These are phyloP conservation scores for Lysiphlebus fabarum DNA, from an alignment of 1,140 invertebrate genomes.

Conservation along the genomic window DNA sequence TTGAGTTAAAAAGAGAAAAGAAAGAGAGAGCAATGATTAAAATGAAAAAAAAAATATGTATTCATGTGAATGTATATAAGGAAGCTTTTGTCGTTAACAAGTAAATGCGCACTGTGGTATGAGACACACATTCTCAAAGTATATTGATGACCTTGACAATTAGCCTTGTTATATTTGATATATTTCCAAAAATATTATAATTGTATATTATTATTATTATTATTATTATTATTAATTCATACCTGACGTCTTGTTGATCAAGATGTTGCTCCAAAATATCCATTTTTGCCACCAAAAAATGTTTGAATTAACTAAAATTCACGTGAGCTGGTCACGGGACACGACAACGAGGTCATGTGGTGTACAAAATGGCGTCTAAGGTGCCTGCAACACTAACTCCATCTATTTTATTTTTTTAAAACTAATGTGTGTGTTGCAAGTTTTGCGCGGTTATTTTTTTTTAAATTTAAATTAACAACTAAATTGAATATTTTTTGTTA, in stretches of 20 bases:
- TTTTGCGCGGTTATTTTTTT: too few species aligned
- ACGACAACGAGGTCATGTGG: slow-evolving; percentile 57
- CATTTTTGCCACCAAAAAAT: slow-evolving; percentile 46
- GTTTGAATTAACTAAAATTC: slow-evolving; percentile 58
- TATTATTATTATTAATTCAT: slow-evolving; percentile 19
- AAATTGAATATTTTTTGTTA: too few species aligned
- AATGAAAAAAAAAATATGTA: background rate
- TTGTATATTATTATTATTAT: background rate
- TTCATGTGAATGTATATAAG: background rate
- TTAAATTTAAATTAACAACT: too few species aligned
- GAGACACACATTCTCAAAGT: too few species aligned
- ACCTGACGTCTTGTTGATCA: slow-evolving; percentile 52
- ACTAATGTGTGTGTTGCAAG: too few species aligned
- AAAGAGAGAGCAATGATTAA: background rate
- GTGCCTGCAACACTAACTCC: slow-evolving; percentile 25
- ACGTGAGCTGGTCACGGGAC: slow-evolving; percentile 58
- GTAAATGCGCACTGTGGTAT: slow-evolving; percentile 39
- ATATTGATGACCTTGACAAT: slow-evolving; percentile 30
- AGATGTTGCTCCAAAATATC: slow-evolving; percentile 54
- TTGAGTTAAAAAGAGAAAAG: too few species aligned
- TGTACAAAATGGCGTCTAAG: slow-evolving; percentile 48
- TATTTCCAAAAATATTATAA: too few species aligned
- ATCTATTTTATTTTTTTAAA: background rate
- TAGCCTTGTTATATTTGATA: slow-evolving; percentile 4
- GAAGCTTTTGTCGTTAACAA: too few species aligned